Conservation (phyloP, 2,888 invertebrate species). For the Microchrysa polita region DNA sequence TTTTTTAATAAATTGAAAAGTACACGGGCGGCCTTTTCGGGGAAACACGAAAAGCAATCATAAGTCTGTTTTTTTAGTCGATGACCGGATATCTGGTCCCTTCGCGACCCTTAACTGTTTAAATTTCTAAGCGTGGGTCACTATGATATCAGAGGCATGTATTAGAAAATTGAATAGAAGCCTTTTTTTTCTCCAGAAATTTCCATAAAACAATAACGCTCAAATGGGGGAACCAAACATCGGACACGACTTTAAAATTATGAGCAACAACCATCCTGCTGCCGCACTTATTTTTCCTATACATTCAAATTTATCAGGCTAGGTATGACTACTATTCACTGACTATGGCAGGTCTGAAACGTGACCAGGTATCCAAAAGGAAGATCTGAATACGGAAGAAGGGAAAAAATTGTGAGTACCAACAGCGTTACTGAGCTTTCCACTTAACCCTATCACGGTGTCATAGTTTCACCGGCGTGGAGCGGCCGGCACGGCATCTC, state of each 20-base stretch:
- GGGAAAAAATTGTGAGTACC: neutral
- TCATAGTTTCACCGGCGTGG: too few species aligned
- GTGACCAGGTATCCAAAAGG: slow-evolving; percentile 20
- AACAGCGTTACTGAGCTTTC: slow-evolving; percentile 7
- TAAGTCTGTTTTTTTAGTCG: neutral
- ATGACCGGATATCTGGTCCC: neutral
- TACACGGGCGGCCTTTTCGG: neutral
- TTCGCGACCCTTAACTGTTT: slow-evolving; percentile 18
- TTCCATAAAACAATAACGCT: slow-evolving; percentile 8
- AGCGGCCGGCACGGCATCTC: too few species aligned
- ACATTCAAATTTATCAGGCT: too few species aligned
- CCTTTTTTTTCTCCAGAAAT: neutral
- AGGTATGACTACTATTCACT: neutral
- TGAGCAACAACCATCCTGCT: slow-evolving; percentile 17
- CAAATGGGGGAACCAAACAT: neutral
- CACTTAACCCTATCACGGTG: neutral
- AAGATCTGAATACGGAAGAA: neutral
- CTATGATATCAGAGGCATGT: neutral
- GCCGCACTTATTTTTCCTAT: too few species aligned
- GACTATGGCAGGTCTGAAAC: neutral
- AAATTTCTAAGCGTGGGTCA: neutral
- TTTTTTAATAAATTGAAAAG: slow-evolving; percentile 35
- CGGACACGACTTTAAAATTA: neutral
- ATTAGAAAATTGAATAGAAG: slow-evolving; percentile 17
- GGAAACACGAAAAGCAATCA: neutral